Evolutionary conservation across 2,113 vertebrate genomes (phyloP).

Genomic region (Xiphias gladius): DNA sequence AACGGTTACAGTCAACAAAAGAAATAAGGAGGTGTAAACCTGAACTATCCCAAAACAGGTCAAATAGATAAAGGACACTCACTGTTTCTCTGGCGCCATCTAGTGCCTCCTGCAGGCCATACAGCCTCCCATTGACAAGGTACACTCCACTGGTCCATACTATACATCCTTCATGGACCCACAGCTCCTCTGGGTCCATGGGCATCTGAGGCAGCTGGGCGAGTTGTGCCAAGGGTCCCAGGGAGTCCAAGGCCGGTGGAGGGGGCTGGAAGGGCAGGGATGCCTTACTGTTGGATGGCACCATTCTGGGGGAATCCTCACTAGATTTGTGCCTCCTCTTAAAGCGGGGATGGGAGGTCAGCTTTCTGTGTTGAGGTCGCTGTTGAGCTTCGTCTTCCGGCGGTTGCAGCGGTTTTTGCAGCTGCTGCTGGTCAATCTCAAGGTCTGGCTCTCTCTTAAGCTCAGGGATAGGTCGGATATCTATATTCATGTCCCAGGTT

Average conservation of each 20-base stretch:
- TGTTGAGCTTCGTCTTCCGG: conserved; percentile 86
- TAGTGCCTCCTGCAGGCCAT: conserved; percentile 97
- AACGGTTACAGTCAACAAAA: not conserved
- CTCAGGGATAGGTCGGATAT: conserved; percentile 71
- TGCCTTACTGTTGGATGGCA: conserved; percentile 91
- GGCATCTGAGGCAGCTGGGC: conserved; percentile 98
- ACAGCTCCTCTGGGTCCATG: conserved; percentile 98
- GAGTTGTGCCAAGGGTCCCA: conserved; percentile 92
- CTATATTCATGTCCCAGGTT: conserved; percentile 80
- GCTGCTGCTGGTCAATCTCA: conserved; percentile 57
- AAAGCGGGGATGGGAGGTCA: conserved; percentile 94
- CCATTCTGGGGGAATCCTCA: conserved; percentile 91
- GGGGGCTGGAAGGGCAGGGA: conserved; percentile 89
- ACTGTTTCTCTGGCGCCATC: conserved; percentile 98
- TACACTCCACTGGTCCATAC: conserved; percentile 99
- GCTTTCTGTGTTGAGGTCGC: conserved; percentile 89
- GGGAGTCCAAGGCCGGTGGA: conserved; percentile 88
- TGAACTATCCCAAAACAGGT: not conserved
- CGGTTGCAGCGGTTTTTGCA: conserved; percentile 64
- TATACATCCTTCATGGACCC: conserved; percentile 98
- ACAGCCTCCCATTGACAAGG: conserved; percentile 96
- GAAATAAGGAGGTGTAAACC: not conserved
- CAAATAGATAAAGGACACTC: conserved; percentile 76
- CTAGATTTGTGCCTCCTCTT: conserved; percentile 96
- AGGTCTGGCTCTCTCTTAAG: conserved; percentile 74